Percentiles rank a stretch among this genome's conserved stretches.
Conservation (phyloP, 2,113 vertebrate genomes). For the Lanius collurio region DNA sequence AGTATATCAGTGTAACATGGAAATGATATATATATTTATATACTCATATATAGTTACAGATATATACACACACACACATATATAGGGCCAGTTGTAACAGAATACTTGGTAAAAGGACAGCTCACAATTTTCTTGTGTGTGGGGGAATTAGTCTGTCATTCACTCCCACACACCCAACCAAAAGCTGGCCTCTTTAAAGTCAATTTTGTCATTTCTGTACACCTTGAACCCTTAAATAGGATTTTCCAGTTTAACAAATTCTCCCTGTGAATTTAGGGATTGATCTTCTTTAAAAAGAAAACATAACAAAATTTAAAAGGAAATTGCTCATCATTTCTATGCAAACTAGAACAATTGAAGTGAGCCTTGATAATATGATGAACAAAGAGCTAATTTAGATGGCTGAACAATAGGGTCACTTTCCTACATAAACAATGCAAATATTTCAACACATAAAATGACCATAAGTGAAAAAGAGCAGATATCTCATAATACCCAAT, state of each 20-base stretch:
- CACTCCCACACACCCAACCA: background rate
- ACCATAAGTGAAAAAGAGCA: constrained; percentile 18
- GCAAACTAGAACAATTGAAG: background rate
- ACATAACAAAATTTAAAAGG: background rate
- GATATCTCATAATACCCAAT: background rate
- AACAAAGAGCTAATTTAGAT: background rate
- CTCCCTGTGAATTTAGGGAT: background rate
- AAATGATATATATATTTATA: background rate
- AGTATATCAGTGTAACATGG: background rate
- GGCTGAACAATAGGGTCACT: background rate
- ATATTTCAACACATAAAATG: constrained; percentile 22
- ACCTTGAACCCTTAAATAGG: constrained; percentile 24
- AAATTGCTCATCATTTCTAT: background rate
- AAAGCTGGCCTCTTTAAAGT: constrained; percentile 7
- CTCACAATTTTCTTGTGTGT: background rate
- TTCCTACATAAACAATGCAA: background rate
- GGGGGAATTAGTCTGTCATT: background rate
- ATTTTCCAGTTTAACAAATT: constrained; percentile 2
- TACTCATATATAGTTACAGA: background rate
- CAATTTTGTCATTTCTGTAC: constrained; percentile 17
- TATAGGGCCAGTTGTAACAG: background rate
- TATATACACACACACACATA: background rate
- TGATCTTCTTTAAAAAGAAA: background rate
- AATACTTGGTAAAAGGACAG: background rate
- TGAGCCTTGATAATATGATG: background rate